Evolutionary conservation across 2,888 invertebrate genomes (phyloP), one percentile per base, ranked within the genome.

Genomic region (Polyploca ridens): DNA sequence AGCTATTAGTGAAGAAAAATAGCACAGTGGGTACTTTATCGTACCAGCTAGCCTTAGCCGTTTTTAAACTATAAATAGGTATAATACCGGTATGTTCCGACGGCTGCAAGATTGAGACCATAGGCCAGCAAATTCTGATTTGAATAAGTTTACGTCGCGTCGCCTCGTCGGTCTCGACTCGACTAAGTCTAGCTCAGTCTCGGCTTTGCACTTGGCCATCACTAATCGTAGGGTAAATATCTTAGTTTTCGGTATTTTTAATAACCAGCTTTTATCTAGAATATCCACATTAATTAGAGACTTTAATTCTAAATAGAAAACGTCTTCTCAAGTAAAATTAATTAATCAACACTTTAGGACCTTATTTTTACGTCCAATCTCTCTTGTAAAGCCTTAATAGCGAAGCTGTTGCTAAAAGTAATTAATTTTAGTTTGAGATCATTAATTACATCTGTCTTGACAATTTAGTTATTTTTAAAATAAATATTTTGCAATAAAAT

Each of bases 361-460:
- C 7, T 54, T 7, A 7, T 54, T 64, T 58, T 58, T 35, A 58
- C 33, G 58, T 35, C 7, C 8, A 19, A 54, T 14, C 16, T 10
- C 16, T 54, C 19, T 54, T 54, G 54, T 54, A 19, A 54, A 19
- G 19, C 54, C 35, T 58, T 35, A 58, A 58, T 58, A 33, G 58
- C 58, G 33, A 33, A 35, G 33, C 35, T 58, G 63, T 46, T 59
- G 27, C 58, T 46, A 44, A 63, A n/a, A 46, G 63, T 63, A 63
- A 63, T 63, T 63, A 59, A 63, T 58, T 33, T 54, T 27, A 41
- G 10, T 41, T 19, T 13, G 46, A 35, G 63, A 59, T 59, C 63
- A 63, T 63, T 63, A 63, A 59, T 59, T 46, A 59, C 44, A 59
- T 59, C 33, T 44, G 33, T n/a, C 46, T 59, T 35, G n/a, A 35